These are phyloP conservation scores for Apeira syringaria DNA, from an alignment of 2,888 invertebrate species.

Conservation along the genomic window DNA sequence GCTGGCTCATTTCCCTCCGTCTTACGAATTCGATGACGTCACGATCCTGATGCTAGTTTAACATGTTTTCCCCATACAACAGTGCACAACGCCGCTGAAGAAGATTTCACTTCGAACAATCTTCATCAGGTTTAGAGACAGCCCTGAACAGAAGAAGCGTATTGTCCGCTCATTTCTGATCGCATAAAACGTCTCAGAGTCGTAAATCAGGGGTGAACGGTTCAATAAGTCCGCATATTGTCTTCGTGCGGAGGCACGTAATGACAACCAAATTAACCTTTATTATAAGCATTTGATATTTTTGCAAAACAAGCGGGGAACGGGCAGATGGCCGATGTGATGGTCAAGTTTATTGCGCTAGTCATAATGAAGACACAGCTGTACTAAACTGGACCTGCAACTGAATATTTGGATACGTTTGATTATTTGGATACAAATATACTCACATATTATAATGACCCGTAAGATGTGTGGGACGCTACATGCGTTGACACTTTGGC, in stretches of 20 bases:
- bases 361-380: not conserved
- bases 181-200: constrained; percentile 52
- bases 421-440: too few relatives aligned
- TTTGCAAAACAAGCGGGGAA: constrained; percentile 13
- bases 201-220: constrained; percentile 67
- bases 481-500: too few relatives aligned
- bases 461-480: too few relatives aligned
- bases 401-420: too few relatives aligned
- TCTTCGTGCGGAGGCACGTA: constrained; percentile 59
- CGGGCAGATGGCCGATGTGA: constrained; percentile 9
- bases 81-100: too few relatives aligned
- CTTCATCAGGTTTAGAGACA: constrained; percentile 11
- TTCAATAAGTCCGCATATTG: constrained; percentile 63
- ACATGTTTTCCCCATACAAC: too few relatives aligned
- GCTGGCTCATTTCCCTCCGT: too few relatives aligned
- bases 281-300: constrained; percentile 41
- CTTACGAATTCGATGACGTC: too few relatives aligned
- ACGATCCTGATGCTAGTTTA: too few relatives aligned
- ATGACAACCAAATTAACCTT: constrained; percentile 67
- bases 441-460: too few relatives aligned
- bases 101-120: too few relatives aligned
- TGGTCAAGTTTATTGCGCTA: not conserved
- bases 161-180: constrained; percentile 44
- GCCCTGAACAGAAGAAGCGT: constrained; percentile 29
- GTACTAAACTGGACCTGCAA: too few relatives aligned